phyloP scores from a whole-genome alignment of 2,888 invertebrate species.

The Antheraea assamensis region DNA sequence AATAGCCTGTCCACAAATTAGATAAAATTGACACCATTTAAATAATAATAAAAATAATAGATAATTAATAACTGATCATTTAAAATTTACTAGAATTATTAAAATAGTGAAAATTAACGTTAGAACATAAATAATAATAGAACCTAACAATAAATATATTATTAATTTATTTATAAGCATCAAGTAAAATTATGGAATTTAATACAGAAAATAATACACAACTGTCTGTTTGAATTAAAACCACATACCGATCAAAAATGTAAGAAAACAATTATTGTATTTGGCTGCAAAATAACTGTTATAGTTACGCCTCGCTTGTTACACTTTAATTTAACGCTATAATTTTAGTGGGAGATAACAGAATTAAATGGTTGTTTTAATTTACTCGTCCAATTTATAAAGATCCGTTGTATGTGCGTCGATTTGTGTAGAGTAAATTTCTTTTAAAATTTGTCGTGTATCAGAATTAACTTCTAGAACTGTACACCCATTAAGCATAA shows the following conservation, averaged over 20 bases:
- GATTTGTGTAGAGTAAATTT: background rate
- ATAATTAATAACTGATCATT: too few species aligned
- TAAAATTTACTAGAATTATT: too few species aligned
- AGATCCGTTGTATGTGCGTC: background rate
- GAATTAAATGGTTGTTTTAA: background rate
- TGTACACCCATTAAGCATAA: background rate
- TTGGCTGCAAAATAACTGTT: background rate
- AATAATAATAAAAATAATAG: too few species aligned
- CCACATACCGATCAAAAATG: background rate
- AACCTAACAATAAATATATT: too few species aligned
- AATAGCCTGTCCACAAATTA: too few species aligned
- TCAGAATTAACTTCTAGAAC: background rate
- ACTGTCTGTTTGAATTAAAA: background rate
- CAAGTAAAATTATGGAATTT: background rate
- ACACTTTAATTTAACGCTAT: background rate
- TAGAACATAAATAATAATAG: too few species aligned
- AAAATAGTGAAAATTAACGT: too few species aligned
- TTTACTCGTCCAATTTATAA: background rate
- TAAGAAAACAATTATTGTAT: background rate
- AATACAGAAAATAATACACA: background rate
- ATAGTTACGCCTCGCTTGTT: background rate
- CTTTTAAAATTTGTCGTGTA: background rate
- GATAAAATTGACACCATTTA: too few species aligned
- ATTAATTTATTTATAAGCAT: background rate
- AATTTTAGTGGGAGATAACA: background rate